Percentiles rank a stretch among this genome's conserved stretches.
phyloP scores from a whole-genome alignment of 2,888 invertebrate genomes.

The Julus scanicus region DNA sequence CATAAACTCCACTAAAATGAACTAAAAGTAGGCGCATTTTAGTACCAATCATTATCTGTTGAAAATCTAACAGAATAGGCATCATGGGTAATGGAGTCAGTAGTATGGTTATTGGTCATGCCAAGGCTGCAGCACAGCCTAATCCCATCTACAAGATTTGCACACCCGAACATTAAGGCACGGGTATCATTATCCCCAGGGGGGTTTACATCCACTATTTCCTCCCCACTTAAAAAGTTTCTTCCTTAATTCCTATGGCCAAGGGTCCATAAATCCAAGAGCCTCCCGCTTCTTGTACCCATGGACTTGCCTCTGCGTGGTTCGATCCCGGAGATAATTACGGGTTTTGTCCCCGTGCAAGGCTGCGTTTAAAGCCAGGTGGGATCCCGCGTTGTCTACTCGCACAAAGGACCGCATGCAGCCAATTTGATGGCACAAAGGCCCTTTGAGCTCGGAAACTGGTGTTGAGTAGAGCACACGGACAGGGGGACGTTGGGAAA shows the following conservation, averaged over 20 bases:
- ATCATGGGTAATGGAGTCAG: neutral
- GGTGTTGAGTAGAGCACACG: conserved; percentile 4
- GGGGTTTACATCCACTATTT: neutral
- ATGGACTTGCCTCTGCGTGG: neutral
- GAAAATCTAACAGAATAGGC: neutral
- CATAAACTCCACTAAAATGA: too few relatives aligned
- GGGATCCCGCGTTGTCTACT: conserved; percentile 27
- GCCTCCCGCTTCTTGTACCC: neutral
- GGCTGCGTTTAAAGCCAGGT: conserved; percentile 39
- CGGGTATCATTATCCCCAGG: neutral
- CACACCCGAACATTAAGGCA: neutral
- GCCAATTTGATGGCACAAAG: conserved; percentile 36
- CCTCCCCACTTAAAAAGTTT: conserved; percentile 1
- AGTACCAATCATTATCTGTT: neutral
- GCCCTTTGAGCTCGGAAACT: conserved; percentile 21
- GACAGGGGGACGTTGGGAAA: neutral
- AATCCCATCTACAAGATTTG: neutral
- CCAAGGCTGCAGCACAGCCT: neutral
- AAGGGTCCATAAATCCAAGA: neutral
- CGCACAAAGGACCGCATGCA: conserved; percentile 9
- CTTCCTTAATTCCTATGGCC: neutral
- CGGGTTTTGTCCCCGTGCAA: neutral
- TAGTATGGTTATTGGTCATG: neutral
- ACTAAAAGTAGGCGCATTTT: too few relatives aligned
- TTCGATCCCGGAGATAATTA: neutral